Conservation (phyloP, 1,140 invertebrate genomes). For the Trichonephila inaurata region DNA sequence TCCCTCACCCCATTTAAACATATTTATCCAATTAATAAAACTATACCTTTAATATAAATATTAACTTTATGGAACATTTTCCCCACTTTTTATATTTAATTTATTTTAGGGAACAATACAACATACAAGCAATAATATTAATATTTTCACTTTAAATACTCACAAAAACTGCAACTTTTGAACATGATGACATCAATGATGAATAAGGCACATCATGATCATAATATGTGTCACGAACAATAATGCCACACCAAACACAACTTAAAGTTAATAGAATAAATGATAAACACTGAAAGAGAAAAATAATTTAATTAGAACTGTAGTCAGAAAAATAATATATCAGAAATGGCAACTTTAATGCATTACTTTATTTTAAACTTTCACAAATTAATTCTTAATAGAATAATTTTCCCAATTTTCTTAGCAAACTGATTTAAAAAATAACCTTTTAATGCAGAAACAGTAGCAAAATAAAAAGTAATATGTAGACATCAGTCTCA, state of each 20-base stretch:
- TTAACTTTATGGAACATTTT: no score
- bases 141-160: not conserved
- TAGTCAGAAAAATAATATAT: not conserved
- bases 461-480: no score
- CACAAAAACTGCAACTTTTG: not conserved
- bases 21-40: no score
- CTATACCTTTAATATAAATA: no score
- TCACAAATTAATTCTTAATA: no score
- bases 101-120: not conserved
- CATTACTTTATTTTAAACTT: not conserved
- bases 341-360: not conserved
- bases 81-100: not conserved
- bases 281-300: constrained; percentile 8
- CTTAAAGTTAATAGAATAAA: not conserved
- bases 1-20: no score
- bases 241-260: not conserved
- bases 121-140: not conserved
- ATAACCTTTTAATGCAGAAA: no score
- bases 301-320: not conserved
- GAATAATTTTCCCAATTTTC: no score
- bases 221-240: not conserved
- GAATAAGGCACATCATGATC: not conserved
- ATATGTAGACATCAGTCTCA: no score
- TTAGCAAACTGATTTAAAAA: no score
- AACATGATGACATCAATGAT: constrained; percentile 21